Evolutionary conservation across 2,797 vertebrate genomes (phyloP), one percentile per base, ranked within the genome.

Genomic region (Apogon talboti): DNA sequence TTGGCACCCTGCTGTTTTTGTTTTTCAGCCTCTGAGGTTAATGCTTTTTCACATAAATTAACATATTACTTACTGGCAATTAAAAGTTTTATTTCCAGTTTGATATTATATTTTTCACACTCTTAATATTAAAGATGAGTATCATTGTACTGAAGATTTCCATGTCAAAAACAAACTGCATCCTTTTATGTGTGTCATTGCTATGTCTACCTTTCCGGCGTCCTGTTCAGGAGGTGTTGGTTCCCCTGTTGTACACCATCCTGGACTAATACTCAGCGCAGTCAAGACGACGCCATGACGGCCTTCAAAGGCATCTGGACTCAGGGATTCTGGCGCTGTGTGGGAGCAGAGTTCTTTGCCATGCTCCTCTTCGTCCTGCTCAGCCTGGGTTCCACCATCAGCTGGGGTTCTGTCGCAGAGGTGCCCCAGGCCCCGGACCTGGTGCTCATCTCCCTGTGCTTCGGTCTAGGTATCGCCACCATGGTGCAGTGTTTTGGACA

Each of bases 261-360:
- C 18, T 6, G n/a, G 49, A 35, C 47, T 24, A 33, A 14, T 40
- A 53, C 69, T n/a, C 54, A 21, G 72, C 96, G 91, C 78, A 88
- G 71, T 49, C 85, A 74, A 67, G 86, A 92, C 49, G 74, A 62
- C 77, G 85, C 91, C 81, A 97, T 97, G 96, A 91, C 93, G 44
- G 96, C 96, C 0, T 96, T 95, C 73, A 95, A 93, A 84, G 96
- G 95, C 19, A 93, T 97, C 68, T 97, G 96, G 96, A 97, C 95
- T n/a, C 95, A 96, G 76, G 86, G 93, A 15, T 97, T 97, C 91
- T 97, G 96, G 96, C 94, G 95, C 71, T 95, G 95, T 0, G 94
- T 96, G 55, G 90, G 92, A 0, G 95, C 92, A 0, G 96, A 97
- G 79, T 96, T 97, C 81, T 85, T 96, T 70, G 95, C 96, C 47